Conservation (phyloP, 1,140 invertebrate genomes). For the Homalodisca vitripennis region DNA sequence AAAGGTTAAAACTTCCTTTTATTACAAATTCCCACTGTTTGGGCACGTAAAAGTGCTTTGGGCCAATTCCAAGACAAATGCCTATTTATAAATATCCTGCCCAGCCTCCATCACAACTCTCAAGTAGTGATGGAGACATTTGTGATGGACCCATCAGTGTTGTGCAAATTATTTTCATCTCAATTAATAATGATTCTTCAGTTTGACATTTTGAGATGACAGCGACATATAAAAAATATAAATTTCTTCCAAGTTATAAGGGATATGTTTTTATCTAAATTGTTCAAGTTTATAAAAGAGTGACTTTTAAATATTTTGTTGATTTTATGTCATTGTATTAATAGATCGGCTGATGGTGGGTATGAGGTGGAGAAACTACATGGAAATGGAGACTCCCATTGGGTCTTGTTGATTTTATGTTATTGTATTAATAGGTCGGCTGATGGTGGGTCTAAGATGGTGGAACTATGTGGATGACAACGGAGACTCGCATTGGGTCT, state of each 20-base stretch:
- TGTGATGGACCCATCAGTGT: too few species aligned
- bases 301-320: not conserved
- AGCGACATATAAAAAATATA: too few species aligned
- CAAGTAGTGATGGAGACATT: too few species aligned
- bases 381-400: not conserved
- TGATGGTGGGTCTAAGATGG: constrained; percentile 95
- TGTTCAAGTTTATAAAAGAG: not conserved
- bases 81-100: too few species aligned
- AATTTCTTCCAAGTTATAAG: not conserved
- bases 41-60: too few species aligned
- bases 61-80: too few species aligned
- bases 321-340: not conserved
- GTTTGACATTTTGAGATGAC: too few species aligned
- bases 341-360: not conserved
- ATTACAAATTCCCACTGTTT: too few species aligned
- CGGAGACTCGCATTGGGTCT: constrained; percentile 96
- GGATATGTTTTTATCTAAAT: not conserved
- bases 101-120: too few species aligned
- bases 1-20: too few species aligned
- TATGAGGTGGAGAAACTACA: not conserved
- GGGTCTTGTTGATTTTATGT: not conserved
- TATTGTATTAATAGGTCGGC: constrained; percentile 57
- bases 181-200: too few species aligned
- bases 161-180: too few species aligned
- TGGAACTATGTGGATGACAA: constrained; percentile 99